Conservation (phyloP, 2,797 vertebrate species). For the Catharus ustulatus region DNA sequence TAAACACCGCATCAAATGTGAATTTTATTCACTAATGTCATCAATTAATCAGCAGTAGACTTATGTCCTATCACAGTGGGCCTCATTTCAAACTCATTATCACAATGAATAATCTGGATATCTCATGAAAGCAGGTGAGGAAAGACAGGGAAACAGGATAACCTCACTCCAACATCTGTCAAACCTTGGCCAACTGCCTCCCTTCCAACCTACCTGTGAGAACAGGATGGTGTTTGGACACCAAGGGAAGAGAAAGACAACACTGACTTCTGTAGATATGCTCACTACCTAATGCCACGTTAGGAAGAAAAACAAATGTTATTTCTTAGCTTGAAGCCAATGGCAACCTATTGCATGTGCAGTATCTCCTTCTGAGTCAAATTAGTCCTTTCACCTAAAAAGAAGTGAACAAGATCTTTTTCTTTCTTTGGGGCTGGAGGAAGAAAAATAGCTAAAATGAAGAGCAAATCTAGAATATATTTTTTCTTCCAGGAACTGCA, state of each 20-base stretch:
- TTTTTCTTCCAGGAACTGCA: not conserved
- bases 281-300: not conserved
- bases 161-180: not conserved
- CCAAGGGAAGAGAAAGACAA: not conserved
- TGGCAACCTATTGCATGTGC: not conserved
- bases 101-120: not conserved
- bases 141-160: not conserved
- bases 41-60: not conserved
- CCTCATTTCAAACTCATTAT: not conserved
- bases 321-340: not conserved
- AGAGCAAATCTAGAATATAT: not conserved
- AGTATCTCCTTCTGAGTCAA: not conserved
- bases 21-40: not conserved
- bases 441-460: not conserved
- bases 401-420: not conserved
- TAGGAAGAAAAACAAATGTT: not conserved
- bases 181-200: not conserved
- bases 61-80: not conserved
- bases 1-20: rapidly evolving
- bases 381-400: not conserved
- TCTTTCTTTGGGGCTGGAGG: not conserved
- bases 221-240: not conserved
- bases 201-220: not conserved
- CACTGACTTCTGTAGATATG: not conserved
- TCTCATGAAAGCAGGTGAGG: not conserved